These are phyloP conservation scores for Phycodurus eques DNA, from an alignment of 2,113 vertebrate species.

Conservation along the genomic window DNA sequence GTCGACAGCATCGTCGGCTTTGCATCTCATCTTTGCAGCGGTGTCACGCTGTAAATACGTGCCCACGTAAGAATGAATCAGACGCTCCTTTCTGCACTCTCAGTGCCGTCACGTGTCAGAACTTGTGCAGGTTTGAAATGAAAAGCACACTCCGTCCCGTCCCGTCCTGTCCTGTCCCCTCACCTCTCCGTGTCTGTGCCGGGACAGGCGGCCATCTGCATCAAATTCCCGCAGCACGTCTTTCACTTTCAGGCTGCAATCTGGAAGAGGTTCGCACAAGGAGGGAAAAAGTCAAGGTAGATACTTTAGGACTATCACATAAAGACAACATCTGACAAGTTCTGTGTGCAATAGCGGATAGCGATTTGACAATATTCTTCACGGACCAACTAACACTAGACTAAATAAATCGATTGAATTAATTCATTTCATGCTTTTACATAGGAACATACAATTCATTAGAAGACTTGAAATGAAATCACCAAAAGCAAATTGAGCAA, in stretches of 20 bases:
- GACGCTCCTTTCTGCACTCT: constrained; percentile 15
- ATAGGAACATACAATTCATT: background rate
- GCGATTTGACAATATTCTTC: background rate
- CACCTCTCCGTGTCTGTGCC: constrained; percentile 82
- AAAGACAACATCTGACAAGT: background rate
- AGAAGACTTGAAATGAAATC: background rate
- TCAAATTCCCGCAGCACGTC: constrained; percentile 85
- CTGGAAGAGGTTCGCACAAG: constrained; percentile 66
- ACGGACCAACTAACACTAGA: background rate
- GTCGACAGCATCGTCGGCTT: constrained; percentile 44
- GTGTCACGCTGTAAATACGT: constrained; percentile 29
- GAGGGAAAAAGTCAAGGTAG: background rate
- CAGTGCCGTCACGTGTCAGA: background rate
- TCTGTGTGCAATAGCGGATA: background rate
- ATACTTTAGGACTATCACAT: background rate
- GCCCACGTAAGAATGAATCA: constrained; percentile 20
- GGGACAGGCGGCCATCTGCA: constrained; percentile 73
- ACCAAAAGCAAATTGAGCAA: background rate
- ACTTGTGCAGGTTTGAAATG: background rate
- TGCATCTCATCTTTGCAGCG: constrained; percentile 44
- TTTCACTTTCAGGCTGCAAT: constrained; percentile 85
- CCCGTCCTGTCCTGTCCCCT: constrained; percentile 37
- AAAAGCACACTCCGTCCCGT: constrained; percentile 25
- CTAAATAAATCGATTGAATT: background rate
- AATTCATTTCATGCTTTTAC: background rate